Evolutionary conservation across 2,888 invertebrate genomes (phyloP).

Genomic region (Troglohyphantes excavatus): DNA sequence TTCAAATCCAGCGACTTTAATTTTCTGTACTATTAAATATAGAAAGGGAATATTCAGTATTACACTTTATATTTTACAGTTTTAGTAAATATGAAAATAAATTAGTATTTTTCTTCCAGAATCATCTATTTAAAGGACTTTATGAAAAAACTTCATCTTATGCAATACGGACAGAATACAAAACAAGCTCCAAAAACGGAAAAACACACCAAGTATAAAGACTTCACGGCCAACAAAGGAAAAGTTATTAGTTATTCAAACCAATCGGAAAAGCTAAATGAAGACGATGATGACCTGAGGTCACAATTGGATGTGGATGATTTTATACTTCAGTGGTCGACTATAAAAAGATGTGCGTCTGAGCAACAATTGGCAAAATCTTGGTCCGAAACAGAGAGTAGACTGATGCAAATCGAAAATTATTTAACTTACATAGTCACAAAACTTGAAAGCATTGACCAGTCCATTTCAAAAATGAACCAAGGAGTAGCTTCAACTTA

Average conservation of each 20-base stretch:
- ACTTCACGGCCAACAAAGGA: background rate
- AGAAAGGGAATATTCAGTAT: too few relatives aligned
- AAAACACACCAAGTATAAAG: constrained; percentile 54
- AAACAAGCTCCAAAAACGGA: constrained; percentile 28
- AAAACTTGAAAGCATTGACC: constrained; percentile 70
- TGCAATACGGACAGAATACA: constrained; percentile 34
- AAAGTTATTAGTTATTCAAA: constrained; percentile 12
- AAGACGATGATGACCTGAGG: constrained; percentile 42
- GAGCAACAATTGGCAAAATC: constrained; percentile 65
- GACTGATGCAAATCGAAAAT: constrained; percentile 69
- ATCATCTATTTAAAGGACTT: constrained; percentile 66
- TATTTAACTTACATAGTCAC: constrained; percentile 62
- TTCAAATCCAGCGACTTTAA: too few relatives aligned
- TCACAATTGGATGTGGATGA: constrained; percentile 65
- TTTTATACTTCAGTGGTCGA: constrained; percentile 68
- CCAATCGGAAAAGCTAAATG: constrained; percentile 15
- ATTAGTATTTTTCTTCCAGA: constrained; percentile 51
- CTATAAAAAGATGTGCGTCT: constrained; percentile 58
- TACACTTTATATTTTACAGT: too few relatives aligned
- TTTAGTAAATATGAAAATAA: too few relatives aligned
- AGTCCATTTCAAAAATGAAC: constrained; percentile 43
- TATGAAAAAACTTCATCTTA: constrained; percentile 56
- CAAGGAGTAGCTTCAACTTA: constrained; percentile 35
- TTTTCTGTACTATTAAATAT: too few relatives aligned
- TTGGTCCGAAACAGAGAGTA: constrained; percentile 62